Base-by-base conservation (phyloP, 1,140 invertebrate genomes). In the Macrobrachium nipponense region DNA sequence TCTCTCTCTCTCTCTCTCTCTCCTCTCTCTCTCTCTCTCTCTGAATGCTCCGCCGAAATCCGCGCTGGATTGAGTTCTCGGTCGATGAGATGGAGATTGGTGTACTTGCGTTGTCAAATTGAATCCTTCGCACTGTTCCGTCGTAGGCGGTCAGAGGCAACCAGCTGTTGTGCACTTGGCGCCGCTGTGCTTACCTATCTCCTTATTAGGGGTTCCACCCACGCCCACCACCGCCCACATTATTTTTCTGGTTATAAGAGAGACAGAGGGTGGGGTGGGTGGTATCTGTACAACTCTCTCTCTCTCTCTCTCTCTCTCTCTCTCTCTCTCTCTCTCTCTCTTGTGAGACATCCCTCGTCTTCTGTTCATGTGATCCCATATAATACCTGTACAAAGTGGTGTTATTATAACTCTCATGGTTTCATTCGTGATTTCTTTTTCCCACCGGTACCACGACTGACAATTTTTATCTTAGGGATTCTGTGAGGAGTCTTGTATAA, bases 141-240 rank as follows among this genome's bases (percentile, higher is more conserved):
- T 18, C 70, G 23, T 27, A 73, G 36, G 17, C 70, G 18, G 59
- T 72, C 5, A 44, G 66, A 51, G 17, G 66, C 43, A 58, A 60
- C 64, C 80, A 81, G 80, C 80, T 72, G 80, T 64, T 59, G 18
- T 36, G 23, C n/a, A 58, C n/a, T 58, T 70, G 64, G 64, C 51
- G 43, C 36, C 64, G 43, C n/a, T 70, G 18, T 81, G 51, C 66
- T 60, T 72, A 62, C 61, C 36, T 44, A 43, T 64, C 61, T 59
- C 80, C 80, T 81, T 81, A 81, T 81, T 81, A 60, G 80, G 66
- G n/a, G 8, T n/a, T 23, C 60, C 80, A 51, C 64, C 43, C 64
- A 59, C 80, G 80, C 66, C 80, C 66, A 81, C 80, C 10, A 44
- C 66, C 59, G n/a, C 77, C 14, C 60, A 43, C 43, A 15, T 58